Evolutionary conservation across 2,113 vertebrate genomes (phyloP), one percentile per base, ranked within the genome.

Genomic region (Hypocryptadius cinnamomeus): DNA sequence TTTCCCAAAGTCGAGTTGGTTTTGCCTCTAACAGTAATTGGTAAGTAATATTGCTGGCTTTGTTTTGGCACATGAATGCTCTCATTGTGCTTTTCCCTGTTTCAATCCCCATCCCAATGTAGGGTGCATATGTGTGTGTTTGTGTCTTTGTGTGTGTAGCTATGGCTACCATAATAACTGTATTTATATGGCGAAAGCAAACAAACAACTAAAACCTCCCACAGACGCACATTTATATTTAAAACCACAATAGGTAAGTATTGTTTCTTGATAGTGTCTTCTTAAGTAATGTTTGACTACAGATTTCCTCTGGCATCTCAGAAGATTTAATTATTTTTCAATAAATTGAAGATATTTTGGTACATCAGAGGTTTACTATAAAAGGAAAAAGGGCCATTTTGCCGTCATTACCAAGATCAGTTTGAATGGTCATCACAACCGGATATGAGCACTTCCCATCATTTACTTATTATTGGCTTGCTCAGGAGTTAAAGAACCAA

Each of bases 111-210:
- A 19, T 51, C 5, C 11, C 35, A 69, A 4, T 27, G 8, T 22
- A 3, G 12, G 8, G 9, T 45, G 11, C 11, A 2, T n/a, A 25
- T 8, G 0, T 25, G 9, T 54, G 5, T 48, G 27, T 39, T 3
- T 31, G 11, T 51, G 3, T 47, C 8, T 54, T 23, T 18, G 3
- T 42, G 11, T 40, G 31, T 27, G 3, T 25, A 22, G 15, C 6
- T 77, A 63, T 39, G n/a, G 11, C 14, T 65, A 15, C 11, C 15
- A 54, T 11, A 69, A 27, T 14, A 85, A 33, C 28, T 44, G 1
- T 24, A 40, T 30, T 76, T 63, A 31, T n/a, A 28, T 2, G 42
- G 4, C 11, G 16, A 66, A 73, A 71, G 28, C 8, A 78, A 78
- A 20, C 1, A 27, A 60, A n/a, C 5, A 47, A n/a, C 13, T 10